A percentile compares a stretch with the other conserved stretches of the same genome.
Conservation (phyloP, 2,888 invertebrate genomes). For the Philereme vetulata region DNA sequence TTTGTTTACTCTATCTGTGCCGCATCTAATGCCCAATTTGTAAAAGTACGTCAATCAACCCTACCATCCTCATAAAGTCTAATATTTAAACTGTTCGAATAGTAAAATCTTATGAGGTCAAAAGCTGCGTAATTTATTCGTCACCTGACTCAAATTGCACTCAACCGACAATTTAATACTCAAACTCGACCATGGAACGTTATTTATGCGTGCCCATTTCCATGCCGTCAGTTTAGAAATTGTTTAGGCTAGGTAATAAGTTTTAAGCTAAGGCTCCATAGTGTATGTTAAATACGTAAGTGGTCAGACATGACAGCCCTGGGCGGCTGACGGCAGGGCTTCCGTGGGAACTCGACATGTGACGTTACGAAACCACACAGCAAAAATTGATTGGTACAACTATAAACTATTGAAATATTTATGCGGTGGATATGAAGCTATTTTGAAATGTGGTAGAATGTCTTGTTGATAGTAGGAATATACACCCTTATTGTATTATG, state of each 20-base stretch:
- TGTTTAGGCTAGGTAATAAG: slow-evolving; percentile 81
- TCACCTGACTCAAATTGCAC: slow-evolving; percentile 53
- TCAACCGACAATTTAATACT: slow-evolving; percentile 65
- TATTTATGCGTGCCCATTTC: slow-evolving; percentile 80
- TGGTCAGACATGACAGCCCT: slow-evolving; percentile 80
- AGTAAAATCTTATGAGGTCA: slow-evolving; percentile 45
- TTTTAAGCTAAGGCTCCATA: slow-evolving; percentile 78
- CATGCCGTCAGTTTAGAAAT: slow-evolving; percentile 73
- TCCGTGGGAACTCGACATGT: slow-evolving; percentile 81
- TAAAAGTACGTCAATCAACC: neutral
- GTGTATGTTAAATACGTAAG: slow-evolving; percentile 80
- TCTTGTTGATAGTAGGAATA: neutral
- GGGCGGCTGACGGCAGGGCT: slow-evolving; percentile 74
- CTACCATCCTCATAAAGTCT: slow-evolving; percentile 12
- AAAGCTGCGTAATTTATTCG: slow-evolving; percentile 56
- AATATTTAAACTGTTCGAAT: slow-evolving; percentile 20
- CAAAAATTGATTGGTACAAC: slow-evolving; percentile 77
- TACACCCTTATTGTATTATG: too few species aligned
- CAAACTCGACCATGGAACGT: slow-evolving; percentile 65
- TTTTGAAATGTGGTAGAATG: slow-evolving; percentile 12
- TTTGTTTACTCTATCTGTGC: slow-evolving; percentile 45
- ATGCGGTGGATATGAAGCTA: slow-evolving; percentile 12
- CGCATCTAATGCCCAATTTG: slow-evolving; percentile 22
- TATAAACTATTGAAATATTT: slow-evolving; percentile 23
- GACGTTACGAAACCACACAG: slow-evolving; percentile 79